Conservation (phyloP, 2,113 vertebrate genomes). For the Silurus meridionalis region DNA sequence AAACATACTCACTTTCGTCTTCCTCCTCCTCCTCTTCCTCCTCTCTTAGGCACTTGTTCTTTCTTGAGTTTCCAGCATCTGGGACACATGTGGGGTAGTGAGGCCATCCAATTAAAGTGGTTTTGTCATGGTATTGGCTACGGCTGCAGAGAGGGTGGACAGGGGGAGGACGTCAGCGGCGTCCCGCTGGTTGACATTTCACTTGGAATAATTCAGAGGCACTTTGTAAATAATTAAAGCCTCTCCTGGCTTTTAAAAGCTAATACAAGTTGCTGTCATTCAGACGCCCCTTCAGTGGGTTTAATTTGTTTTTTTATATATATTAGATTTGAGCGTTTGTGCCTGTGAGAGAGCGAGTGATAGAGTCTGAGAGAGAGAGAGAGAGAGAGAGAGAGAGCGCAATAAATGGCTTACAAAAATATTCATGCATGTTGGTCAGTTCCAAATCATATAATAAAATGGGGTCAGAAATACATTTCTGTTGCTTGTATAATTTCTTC, state of each 20-base stretch:
- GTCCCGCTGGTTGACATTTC: constrained; percentile 61
- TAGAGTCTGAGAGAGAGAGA: not conserved
- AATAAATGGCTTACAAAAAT: not conserved
- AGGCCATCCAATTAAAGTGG: constrained; percentile 32
- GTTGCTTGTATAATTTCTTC: not conserved
- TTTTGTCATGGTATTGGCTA: not conserved
- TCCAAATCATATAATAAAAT: not conserved
- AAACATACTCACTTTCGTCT: not conserved
- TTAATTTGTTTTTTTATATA: constrained; percentile 18
- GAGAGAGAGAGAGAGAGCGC: not conserved
- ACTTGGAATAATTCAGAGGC: constrained; percentile 68
- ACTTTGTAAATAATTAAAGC: constrained; percentile 68
- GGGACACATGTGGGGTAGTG: not conserved
- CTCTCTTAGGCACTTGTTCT: not conserved
- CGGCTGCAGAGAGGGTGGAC: constrained; percentile 4
- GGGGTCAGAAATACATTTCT: not conserved
- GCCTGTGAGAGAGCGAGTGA: not conserved
- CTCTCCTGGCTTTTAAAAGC: constrained; percentile 50
- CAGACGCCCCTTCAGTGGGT: constrained; percentile 23
- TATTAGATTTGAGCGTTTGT: constrained; percentile 7
- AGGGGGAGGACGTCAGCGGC: constrained; percentile 54
- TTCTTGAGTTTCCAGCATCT: not conserved
- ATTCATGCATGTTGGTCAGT: not conserved
- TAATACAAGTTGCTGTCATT: constrained; percentile 40
- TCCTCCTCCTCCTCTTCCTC: not conserved